Conservation (phyloP, 2,888 invertebrate genomes). For the Drosophila putrida region DNA sequence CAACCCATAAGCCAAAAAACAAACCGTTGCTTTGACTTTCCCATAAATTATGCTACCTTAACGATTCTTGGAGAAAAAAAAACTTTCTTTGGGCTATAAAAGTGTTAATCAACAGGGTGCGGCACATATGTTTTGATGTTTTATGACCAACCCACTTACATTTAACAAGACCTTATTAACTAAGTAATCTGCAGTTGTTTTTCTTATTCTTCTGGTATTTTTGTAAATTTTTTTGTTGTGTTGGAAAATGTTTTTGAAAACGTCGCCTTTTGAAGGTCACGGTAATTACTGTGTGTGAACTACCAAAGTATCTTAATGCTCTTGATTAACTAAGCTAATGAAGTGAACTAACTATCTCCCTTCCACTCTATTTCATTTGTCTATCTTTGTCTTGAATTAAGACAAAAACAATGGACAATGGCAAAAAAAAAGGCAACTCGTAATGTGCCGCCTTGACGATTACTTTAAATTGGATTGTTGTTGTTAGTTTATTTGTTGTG, state of each 20-base stretch:
- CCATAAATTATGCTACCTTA: conserved; percentile 41
- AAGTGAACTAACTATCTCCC: conserved; percentile 33
- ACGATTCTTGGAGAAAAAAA: conserved; percentile 31
- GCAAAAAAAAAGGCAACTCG: conserved; percentile 17
- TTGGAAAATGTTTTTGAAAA: conserved; percentile 11
- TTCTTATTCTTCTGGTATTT: conserved; percentile 10
- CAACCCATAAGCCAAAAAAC: conserved; percentile 4
- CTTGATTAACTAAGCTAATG: conserved; percentile 57
- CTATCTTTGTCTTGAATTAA: conserved; percentile 7
- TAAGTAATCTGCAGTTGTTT: conserved; percentile 1
- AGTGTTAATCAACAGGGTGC: conserved; percentile 27
- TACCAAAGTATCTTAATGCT: conserved; percentile 25
- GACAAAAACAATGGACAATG: conserved; percentile 51
- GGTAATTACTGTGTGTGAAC: conserved; percentile 28
- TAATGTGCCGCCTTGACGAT: conserved; percentile 38
- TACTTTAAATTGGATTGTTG: conserved; percentile 39
- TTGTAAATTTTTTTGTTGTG: conserved; percentile 1
- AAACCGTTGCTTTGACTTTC: conserved; percentile 11
- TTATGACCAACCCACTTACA: conserved; percentile 19
- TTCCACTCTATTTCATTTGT: not conserved
- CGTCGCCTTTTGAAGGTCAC: conserved; percentile 41
- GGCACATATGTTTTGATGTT: conserved; percentile 34
- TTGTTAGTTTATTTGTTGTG: conserved; percentile 13
- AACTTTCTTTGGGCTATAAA: conserved; percentile 45
- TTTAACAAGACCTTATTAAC: conserved; percentile 21